Evolutionary conservation across 2,888 invertebrate species (phyloP).

Genomic region (Tetheella fluctuosa): DNA sequence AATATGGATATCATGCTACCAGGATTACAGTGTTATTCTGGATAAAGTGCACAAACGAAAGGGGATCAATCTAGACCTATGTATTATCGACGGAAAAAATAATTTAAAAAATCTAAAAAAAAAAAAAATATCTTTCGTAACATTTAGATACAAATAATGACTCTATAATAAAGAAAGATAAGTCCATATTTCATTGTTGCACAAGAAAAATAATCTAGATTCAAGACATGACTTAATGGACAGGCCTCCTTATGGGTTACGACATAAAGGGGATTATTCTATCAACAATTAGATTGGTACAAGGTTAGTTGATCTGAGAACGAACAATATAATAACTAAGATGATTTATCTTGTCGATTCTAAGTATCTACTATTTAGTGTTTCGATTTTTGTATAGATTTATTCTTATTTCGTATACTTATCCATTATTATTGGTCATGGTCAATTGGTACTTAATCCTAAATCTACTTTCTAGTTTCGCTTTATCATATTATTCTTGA

Average conservation of each 20-base stretch:
- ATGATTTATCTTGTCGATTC: constrained; percentile 24
- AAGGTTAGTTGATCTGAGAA: constrained; percentile 26
- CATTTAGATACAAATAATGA: constrained; percentile 5
- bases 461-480: too few relatives aligned
- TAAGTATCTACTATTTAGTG: constrained; percentile 12
- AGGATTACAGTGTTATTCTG: too few relatives aligned
- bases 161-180: constrained; percentile 2
- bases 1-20: too few relatives aligned
- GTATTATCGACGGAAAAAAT: too few relatives aligned
- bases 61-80: too few relatives aligned
- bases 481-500: too few relatives aligned
- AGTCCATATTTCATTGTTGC: constrained; percentile 5
- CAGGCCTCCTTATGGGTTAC: constrained; percentile 12
- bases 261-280: constrained; percentile 26
- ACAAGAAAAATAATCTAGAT: constrained; percentile 23
- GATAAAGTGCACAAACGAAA: too few relatives aligned
- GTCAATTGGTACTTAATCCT: background rate
- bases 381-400: constrained; percentile 20
- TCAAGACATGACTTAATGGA: background rate
- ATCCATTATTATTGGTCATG: background rate
- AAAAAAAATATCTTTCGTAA: background rate
- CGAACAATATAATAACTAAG: constrained; percentile 14
- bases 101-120: background rate
- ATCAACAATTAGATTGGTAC: constrained; percentile 28
- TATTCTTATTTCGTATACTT: background rate